A percentile compares a stretch with the other conserved stretches of the same genome.
Evolutionary conservation across 2,113 vertebrate genomes (phyloP).

Genomic region (Stigmatopora argus): DNA sequence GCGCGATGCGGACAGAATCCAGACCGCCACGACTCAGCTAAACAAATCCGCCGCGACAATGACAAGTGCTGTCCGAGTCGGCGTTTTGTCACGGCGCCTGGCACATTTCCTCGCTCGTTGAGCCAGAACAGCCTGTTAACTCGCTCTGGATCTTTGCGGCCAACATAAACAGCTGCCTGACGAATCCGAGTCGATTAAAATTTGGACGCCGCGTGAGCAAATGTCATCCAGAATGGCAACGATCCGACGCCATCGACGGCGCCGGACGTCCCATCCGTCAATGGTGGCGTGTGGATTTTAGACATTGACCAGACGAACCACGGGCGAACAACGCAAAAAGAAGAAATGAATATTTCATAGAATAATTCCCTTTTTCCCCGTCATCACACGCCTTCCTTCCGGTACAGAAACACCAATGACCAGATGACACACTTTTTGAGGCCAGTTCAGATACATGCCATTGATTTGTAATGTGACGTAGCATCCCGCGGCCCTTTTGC

Average conservation of each 20-base stretch:
- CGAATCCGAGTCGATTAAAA: background rate
- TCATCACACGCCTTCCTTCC: constrained; percentile 61
- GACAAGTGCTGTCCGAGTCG: constrained; percentile 7
- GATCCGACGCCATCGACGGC: too few relatives aligned
- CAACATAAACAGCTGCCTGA: background rate
- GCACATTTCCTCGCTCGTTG: constrained; percentile 1
- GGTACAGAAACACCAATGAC: constrained; percentile 67
- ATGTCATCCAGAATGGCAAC: background rate
- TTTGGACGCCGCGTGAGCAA: background rate
- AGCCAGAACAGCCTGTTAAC: constrained; percentile 6
- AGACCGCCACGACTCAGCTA: background rate
- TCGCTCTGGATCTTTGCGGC: background rate
- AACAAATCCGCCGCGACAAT: constrained; percentile 4
- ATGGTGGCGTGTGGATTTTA: too few relatives aligned
- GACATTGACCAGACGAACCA: background rate
- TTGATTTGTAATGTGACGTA: constrained; percentile 63
- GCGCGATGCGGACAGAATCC: background rate
- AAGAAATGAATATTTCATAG: background rate
- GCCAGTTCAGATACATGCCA: constrained; percentile 66
- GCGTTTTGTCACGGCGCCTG: constrained; percentile 4
- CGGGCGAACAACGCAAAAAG: background rate
- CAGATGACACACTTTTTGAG: constrained; percentile 26
- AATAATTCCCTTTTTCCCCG: constrained; percentile 55
- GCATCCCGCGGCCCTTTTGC: constrained; percentile 59
- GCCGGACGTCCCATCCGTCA: too few relatives aligned